A percentile compares a stretch with the other conserved stretches of the same genome.
phyloP scores from a whole-genome alignment of 2,888 invertebrate genomes.

The Apantesis nais region DNA sequence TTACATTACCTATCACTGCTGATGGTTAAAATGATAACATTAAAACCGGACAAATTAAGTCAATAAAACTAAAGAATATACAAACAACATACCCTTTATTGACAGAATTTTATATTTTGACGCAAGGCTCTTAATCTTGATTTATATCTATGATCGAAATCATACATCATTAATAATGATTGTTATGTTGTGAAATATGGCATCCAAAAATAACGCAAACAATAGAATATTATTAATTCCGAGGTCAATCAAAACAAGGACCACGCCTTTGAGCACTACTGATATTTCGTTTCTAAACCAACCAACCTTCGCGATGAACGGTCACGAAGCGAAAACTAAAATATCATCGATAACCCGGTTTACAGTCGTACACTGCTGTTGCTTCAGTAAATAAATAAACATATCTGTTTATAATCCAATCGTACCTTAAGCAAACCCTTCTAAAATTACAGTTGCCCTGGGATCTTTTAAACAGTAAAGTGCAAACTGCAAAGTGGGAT shows the following conservation, averaged over 20 bases:
- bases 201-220: constrained; percentile 27
- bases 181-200: constrained; percentile 30
- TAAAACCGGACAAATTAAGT: constrained; percentile 40
- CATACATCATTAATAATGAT: constrained; percentile 38
- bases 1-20: constrained; percentile 29
- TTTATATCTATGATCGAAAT: constrained; percentile 25
- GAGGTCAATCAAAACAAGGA: constrained; percentile 38
- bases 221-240: constrained; percentile 28
- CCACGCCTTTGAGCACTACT: constrained; percentile 49
- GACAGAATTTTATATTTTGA: constrained; percentile 26
- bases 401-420: constrained; percentile 4
- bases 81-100: constrained; percentile 35
- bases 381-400: constrained; percentile 13
- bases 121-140: constrained; percentile 23
- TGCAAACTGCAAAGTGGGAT: too few relatives aligned
- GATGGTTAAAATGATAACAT: constrained; percentile 38
- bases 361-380: constrained; percentile 36
- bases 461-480: too few relatives aligned
- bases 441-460: neutral
- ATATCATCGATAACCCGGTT: constrained; percentile 39
- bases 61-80: constrained; percentile 36
- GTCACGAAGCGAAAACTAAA: constrained; percentile 52
- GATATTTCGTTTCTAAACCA: constrained; percentile 57
- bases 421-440: constrained; percentile 1
- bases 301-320: constrained; percentile 48